Evolutionary conservation across 2,797 vertebrate species (phyloP).

Genomic region (Halcyon badia): DNA sequence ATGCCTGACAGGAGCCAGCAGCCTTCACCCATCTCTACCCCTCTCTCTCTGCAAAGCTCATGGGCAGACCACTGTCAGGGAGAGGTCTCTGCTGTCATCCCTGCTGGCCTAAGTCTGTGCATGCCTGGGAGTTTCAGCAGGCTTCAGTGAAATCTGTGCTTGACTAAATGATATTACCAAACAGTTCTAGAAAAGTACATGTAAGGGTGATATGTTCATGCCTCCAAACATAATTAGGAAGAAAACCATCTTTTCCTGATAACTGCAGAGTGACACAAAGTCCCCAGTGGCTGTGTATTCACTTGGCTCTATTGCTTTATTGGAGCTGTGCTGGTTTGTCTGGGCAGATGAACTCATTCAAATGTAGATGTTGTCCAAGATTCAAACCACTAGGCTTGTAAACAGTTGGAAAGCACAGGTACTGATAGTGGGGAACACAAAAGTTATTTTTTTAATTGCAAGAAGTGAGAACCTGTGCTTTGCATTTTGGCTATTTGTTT

Average conservation of each 20-base stretch:
- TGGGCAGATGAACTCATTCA: background rate
- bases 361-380: background rate
- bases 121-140: accelerated
- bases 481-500: background rate
- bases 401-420: background rate
- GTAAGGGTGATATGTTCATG: background rate
- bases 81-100: background rate
- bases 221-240: background rate
- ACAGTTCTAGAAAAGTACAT: accelerated
- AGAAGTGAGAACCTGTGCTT: background rate
- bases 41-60: background rate
- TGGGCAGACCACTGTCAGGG: background rate
- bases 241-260: accelerated
- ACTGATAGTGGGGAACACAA: background rate
- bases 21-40: accelerated
- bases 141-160: accelerated
- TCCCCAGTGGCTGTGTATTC: background rate
- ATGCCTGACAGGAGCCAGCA: background rate
- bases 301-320: background rate
- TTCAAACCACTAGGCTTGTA: background rate
- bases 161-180: background rate
- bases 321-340: background rate
- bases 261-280: background rate
- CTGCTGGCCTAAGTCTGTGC: accelerated
- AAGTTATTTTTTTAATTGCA: background rate